Percentiles rank a stretch among this genome's conserved stretches.
These are phyloP conservation scores for Nibea coibor DNA, from an alignment of 2,113 vertebrate genomes.

Conservation along the genomic window DNA sequence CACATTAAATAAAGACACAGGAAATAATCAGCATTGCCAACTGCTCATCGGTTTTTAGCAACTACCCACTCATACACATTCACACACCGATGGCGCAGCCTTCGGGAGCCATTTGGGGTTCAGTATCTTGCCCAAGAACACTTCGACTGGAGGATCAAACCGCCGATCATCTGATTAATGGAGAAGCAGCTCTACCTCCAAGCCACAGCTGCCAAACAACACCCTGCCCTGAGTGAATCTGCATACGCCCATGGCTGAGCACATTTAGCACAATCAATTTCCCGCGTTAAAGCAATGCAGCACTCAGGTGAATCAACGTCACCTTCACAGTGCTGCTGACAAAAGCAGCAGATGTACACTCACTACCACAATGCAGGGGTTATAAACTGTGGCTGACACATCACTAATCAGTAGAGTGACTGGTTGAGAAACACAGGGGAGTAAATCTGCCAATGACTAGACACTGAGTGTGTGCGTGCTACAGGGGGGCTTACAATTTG, in stretches of 20 bases:
- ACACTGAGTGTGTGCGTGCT: neutral
- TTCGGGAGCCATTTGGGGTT: too few relatives aligned
- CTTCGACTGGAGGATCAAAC: too few relatives aligned
- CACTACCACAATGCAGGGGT: neutral
- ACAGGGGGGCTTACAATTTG: neutral
- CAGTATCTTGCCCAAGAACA: too few relatives aligned
- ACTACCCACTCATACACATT: too few relatives aligned
- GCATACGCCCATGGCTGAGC: neutral
- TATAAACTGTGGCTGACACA: conserved; percentile 14
- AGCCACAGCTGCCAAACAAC: too few relatives aligned
- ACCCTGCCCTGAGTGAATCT: neutral
- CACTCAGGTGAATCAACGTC: conserved; percentile 1
- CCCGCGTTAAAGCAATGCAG: neutral
- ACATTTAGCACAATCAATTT: neutral
- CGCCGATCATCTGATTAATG: too few relatives aligned
- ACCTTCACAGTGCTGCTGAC: neutral
- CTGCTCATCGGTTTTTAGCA: too few relatives aligned
- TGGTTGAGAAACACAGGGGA: neutral
- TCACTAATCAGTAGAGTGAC: conserved; percentile 29
- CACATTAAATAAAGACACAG: neutral
- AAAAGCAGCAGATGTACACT: neutral
- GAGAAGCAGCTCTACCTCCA: too few relatives aligned
- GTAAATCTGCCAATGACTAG: conserved; percentile 22
- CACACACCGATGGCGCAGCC: too few relatives aligned
- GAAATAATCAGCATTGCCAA: conserved; percentile 6